Conservation (phyloP, 53 echinoderm and acorn worm species). For the Henricia sp. region DNA sequence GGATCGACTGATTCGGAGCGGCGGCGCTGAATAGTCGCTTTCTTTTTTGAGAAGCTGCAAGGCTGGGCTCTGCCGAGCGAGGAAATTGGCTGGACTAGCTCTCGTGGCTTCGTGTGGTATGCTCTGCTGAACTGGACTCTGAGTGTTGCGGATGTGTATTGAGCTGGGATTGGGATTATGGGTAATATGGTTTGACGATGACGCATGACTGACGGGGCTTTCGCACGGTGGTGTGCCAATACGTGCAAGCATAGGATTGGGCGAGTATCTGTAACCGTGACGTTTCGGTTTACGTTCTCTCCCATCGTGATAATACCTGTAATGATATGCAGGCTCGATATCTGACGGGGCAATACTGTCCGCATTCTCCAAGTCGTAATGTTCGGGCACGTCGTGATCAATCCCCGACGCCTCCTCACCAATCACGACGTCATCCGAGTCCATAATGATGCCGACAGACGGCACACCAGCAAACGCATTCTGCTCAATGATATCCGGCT, state of each 20-base stretch:
- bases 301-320: slow-evolving; percentile 88
- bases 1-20: slow-evolving; percentile 30
- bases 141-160: slow-evolving; percentile 40
- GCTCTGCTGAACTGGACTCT: slow-evolving; percentile 57
- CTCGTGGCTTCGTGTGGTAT: slow-evolving; percentile 59
- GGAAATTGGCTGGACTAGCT: slow-evolving; percentile 38
- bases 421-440: slow-evolving; percentile 73
- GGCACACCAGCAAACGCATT: slow-evolving; percentile 72
- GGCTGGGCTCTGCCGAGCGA: slow-evolving; percentile 68
- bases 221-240: slow-evolving; percentile 74
- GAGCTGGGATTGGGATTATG: slow-evolving; percentile 49
- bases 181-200: slow-evolving; percentile 52
- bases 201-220: slow-evolving; percentile 79
- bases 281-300: slow-evolving; percentile 74
- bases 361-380: slow-evolving; percentile 96
- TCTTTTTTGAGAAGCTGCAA: slow-evolving; percentile 39
- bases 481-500: slow-evolving; percentile 93
- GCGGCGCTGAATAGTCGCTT: slow-evolving; percentile 16
- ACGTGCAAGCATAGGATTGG: slow-evolving; percentile 86
- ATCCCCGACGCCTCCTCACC: slow-evolving; percentile 59
- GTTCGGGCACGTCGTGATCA: slow-evolving; percentile 71
- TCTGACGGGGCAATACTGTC: slow-evolving; percentile 97
- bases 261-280: slow-evolving; percentile 72
- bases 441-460: slow-evolving; percentile 71
- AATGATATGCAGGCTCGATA: slow-evolving; percentile 94